Evolutionary conservation across 2,797 vertebrate genomes (phyloP).

Genomic region (Rhinichthys osculus): DNA sequence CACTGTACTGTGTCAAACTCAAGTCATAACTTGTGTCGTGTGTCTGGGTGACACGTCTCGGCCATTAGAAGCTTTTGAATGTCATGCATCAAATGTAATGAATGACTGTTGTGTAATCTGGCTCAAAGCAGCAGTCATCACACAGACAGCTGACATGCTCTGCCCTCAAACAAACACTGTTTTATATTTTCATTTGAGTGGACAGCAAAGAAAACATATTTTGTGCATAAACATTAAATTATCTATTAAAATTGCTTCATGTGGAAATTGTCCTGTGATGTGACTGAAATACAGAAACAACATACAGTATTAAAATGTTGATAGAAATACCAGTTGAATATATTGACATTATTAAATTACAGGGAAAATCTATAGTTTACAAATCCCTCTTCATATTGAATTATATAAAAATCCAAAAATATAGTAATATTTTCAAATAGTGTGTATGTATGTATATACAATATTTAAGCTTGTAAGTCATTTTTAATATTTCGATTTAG

Average conservation of each 20-base stretch:
- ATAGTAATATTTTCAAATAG: background rate
- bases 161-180: background rate
- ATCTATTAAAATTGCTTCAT: background rate
- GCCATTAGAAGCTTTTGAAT: slow-evolving; percentile 14
- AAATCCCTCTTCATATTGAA: background rate
- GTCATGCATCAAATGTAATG: slow-evolving; percentile 37
- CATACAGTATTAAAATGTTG: background rate
- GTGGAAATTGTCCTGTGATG: background rate
- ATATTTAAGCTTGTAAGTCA: background rate
- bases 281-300: background rate
- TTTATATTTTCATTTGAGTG: background rate
- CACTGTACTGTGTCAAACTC: background rate
- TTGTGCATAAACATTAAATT: background rate
- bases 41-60: background rate
- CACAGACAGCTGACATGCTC: background rate
- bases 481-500: background rate
- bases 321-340: background rate
- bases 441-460: background rate
- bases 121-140: background rate
- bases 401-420: background rate
- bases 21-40: slow-evolving; percentile 25
- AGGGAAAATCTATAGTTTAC: background rate
- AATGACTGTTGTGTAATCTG: background rate
- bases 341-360: background rate
- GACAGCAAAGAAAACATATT: background rate